Percentiles rank a stretch among this genome's conserved stretches.
phyloP scores from a whole-genome alignment of 2,113 vertebrate species.

The Gymnobelideus leadbeateri region DNA sequence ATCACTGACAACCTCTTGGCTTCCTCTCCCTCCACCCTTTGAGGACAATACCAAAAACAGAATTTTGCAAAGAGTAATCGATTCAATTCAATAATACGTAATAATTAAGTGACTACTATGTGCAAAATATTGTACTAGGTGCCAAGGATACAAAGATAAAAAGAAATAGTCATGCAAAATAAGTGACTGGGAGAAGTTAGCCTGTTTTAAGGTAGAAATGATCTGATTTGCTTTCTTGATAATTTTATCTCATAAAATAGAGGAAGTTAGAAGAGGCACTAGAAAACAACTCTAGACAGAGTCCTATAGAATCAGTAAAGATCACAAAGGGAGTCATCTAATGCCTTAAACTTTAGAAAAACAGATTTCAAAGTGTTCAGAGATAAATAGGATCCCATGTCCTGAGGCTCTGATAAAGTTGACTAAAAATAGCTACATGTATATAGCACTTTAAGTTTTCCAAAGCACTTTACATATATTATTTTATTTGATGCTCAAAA shows the following conservation, averaged over 20 bases:
- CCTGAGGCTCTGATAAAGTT: background rate
- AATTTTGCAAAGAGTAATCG: background rate
- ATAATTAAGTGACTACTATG: background rate
- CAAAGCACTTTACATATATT: background rate
- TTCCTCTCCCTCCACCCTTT: background rate
- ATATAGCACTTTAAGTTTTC: background rate
- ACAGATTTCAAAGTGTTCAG: background rate
- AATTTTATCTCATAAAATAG: background rate
- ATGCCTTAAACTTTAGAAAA: background rate
- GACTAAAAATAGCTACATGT: background rate
- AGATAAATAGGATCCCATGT: background rate
- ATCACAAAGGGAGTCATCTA: background rate
- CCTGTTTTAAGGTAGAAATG: background rate
- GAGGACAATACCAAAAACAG: background rate
- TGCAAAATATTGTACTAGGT: background rate
- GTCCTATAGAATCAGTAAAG: background rate
- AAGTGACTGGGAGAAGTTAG: background rate
- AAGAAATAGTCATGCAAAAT: background rate
- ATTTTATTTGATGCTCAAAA: too few relatives aligned
- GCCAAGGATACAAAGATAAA: background rate
- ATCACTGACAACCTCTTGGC: background rate
- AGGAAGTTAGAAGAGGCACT: background rate
- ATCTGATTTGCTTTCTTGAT: background rate
- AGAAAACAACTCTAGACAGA: background rate
- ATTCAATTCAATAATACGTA: background rate